These are phyloP conservation scores for Scaptomyza hsui DNA, from an alignment of 1,140 invertebrate species.

Conservation along the genomic window DNA sequence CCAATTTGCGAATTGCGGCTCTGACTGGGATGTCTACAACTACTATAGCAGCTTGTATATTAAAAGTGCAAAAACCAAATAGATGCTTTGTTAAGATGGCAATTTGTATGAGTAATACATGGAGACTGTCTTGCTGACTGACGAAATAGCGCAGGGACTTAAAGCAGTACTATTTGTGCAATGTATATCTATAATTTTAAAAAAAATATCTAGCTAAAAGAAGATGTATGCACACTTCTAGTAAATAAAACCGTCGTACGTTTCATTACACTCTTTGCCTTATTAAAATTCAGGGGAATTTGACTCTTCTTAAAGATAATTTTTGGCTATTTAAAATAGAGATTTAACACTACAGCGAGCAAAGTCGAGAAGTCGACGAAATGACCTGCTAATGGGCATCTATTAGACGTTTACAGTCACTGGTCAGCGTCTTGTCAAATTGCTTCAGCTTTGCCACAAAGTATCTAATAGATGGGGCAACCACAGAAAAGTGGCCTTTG, in stretches of 20 bases:
- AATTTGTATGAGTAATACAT: slow-evolving; percentile 7
- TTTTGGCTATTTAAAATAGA: slow-evolving; percentile 4
- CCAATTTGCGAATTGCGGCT: slow-evolving; percentile 18
- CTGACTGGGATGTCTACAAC: slow-evolving; percentile 17
- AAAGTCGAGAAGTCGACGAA: slow-evolving; percentile 10
- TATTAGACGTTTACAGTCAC: not conserved
- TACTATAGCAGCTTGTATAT: slow-evolving; percentile 5
- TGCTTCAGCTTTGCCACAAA: slow-evolving; percentile 56
- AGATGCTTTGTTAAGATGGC: slow-evolving; percentile 26
- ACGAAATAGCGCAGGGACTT: too few species aligned
- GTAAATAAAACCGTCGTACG: too few species aligned
- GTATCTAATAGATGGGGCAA: slow-evolving; percentile 66
- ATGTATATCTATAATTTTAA: not conserved
- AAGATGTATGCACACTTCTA: too few species aligned
- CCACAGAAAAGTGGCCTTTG: slow-evolving; percentile 4
- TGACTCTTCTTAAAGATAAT: not conserved
- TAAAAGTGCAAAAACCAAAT: slow-evolving; percentile 9
- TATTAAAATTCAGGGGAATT: not conserved
- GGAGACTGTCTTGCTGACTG: not conserved
- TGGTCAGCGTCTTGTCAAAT: slow-evolving; percentile 10
- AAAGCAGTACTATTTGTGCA: too few species aligned
- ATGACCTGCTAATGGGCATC: slow-evolving; percentile 16
- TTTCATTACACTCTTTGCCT: not conserved
- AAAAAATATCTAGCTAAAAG: too few species aligned
- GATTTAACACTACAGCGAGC: slow-evolving; percentile 40